A percentile compares a stretch with the other conserved stretches of the same genome.
These are phyloP conservation scores for Poeciliopsis paucimaculata DNA, from an alignment of 2,797 vertebrate species.

Conservation along the genomic window DNA sequence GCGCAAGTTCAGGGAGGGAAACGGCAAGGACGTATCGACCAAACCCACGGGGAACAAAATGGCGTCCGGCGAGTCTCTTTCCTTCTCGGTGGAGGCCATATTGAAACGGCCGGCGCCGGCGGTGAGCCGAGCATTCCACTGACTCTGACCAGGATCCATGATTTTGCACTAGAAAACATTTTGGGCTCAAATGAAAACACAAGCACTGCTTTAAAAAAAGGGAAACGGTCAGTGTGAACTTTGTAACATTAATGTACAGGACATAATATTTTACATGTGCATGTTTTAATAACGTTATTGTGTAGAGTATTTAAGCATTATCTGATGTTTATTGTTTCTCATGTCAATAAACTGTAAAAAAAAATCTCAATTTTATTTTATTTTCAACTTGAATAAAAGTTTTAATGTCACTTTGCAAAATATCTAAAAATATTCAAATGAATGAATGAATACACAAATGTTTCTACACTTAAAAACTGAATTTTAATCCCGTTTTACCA, in stretches of 20 bases:
- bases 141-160: constrained; percentile 25
- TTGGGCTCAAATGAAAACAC: constrained; percentile 30
- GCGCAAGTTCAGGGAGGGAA: constrained; percentile 87
- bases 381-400: not conserved
- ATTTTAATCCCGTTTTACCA: not conserved
- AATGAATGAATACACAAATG: not conserved
- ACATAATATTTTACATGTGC: constrained; percentile 73
- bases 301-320: constrained; percentile 84
- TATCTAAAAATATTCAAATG: not conserved
- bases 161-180: constrained; percentile 55
- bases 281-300: constrained; percentile 74
- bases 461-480: not conserved
- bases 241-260: constrained; percentile 71
- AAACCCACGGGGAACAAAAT: constrained; percentile 88
- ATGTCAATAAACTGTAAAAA: constrained; percentile 79
- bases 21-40: constrained; percentile 80
- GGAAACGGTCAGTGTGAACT: constrained; percentile 26
- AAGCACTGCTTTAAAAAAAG: constrained; percentile 36
- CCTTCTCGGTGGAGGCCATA: constrained; percentile 97
- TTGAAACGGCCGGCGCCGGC: constrained; percentile 88
- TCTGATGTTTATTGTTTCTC: constrained; percentile 66
- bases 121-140: constrained; percentile 86
- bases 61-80: constrained; percentile 85
- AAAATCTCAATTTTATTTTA: not conserved
- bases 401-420: not conserved